Evolutionary conservation across 2,888 invertebrate species (phyloP), one percentile per base, ranked within the genome.

Genomic region (Coenonympha glycerion): DNA sequence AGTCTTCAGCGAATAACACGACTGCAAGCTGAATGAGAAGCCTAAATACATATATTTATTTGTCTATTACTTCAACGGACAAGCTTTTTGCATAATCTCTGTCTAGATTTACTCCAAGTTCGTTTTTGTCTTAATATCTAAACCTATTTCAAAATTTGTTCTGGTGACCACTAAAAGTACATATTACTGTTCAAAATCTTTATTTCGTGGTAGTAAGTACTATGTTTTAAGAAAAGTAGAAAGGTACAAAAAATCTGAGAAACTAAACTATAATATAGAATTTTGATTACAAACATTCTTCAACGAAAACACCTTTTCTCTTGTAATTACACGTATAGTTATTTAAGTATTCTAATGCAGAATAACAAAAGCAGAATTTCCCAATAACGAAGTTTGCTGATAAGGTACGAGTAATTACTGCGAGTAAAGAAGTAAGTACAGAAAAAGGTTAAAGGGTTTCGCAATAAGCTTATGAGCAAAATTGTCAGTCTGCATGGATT

Each of bases 41-140:
- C 57, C 57, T 52, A 55, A 55, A 55, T 57, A 52, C 57, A 55
- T 57, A 55, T 48, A 57, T 57, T 56, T 52, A 57, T 57, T 56
- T 52, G 42, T 51, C 19, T 33, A 44, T 47, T 52, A 55, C 47
- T 56, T 56, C 47, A 45, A 49, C 16, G 41, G 50, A 56, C 48
- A 24, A 41, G 50, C 41, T 16, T 41, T 53, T 50, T 47, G 45
- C 44, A 44, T 57, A 49, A 47, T 47, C 47, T 52, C 24, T 21
- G 21, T 44, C 50, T 44, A 53, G 45, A 36, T 36, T 55, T 49
- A 52, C 31, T 51, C 22, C 41, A 40, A 41, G 18, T 26, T 47
- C 34, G 15, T 24, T 49, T 37, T 30, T 44, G 36, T 26, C 41
- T 41, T n/a, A 36, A 52, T 48, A 48, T 42, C 39, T 49, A n/a